Evolutionary conservation across 2,797 vertebrate species (phyloP).

Genomic region (Coregonus sp.): DNA sequence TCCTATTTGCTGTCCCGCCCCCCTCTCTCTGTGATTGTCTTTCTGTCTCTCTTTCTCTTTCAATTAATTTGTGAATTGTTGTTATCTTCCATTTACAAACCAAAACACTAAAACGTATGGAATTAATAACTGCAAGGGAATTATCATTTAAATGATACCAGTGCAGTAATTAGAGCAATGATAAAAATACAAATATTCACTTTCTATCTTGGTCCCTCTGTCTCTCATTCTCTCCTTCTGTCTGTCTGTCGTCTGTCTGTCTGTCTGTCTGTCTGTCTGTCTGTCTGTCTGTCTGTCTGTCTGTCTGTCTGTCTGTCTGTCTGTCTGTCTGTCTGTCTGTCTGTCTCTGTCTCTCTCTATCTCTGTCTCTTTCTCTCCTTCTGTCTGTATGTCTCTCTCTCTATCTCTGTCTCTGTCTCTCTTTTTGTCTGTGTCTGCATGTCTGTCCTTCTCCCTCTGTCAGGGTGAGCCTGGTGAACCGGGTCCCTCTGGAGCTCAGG

Average conservation of each 20-base stretch:
- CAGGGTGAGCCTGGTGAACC: conserved; percentile 86
- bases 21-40: not conserved
- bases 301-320: not conserved
- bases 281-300: not conserved
- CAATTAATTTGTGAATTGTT: not conserved
- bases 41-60: not conserved
- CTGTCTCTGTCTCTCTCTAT: too few species aligned
- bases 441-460: not conserved
- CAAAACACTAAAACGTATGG: too few species aligned
- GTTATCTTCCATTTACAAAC: not conserved
- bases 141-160: too few species aligned
- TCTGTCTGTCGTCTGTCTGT: not conserved
- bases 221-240: not conserved
- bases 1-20: not conserved
- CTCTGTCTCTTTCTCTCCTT: not conserved
- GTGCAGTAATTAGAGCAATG: too few species aligned
- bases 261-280: not conserved
- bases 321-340: conserved; percentile 1
- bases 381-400: too few species aligned
- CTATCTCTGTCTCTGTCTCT: too few species aligned
- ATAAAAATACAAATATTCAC: too few species aligned
- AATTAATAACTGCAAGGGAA: too few species aligned
- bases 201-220: not conserved
- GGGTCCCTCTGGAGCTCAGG: conserved; percentile 84
- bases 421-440: too few species aligned